These are phyloP conservation scores for Stenurella melanura DNA, from an alignment of 2,888 invertebrate genomes.

Conservation along the genomic window DNA sequence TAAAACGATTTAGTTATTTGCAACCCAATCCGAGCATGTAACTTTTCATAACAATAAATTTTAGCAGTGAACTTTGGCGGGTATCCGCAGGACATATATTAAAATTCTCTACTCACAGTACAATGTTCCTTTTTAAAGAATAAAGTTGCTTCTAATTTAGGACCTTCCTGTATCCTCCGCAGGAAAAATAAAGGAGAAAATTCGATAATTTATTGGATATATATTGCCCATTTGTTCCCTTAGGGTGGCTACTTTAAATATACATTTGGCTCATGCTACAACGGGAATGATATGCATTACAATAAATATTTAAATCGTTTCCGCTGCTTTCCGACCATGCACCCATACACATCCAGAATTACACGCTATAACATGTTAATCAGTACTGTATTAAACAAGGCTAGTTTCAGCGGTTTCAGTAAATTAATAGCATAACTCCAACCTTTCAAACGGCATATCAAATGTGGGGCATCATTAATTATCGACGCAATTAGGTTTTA, in stretches of 20 bases:
- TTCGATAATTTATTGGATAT: slow-evolving; percentile 22
- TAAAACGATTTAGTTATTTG: too few relatives aligned
- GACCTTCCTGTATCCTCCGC: slow-evolving; percentile 9
- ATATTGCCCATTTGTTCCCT: slow-evolving; percentile 33
- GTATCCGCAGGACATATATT: background rate
- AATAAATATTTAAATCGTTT: slow-evolving; percentile 36
- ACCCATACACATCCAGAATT: slow-evolving; percentile 21
- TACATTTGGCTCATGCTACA: background rate
- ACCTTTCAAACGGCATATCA: slow-evolving; percentile 22
- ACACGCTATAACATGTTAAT: slow-evolving; percentile 26
- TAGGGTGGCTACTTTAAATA: slow-evolving; percentile 15
- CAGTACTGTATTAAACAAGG: background rate
- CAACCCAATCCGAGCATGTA: too few relatives aligned
- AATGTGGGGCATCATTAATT: slow-evolving; percentile 24
- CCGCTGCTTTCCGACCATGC: background rate
- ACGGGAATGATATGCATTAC: slow-evolving; percentile 18
- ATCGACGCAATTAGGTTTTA: slow-evolving; percentile 18
- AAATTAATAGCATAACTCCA: slow-evolving; percentile 32
- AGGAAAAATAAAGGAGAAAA: slow-evolving; percentile 28
- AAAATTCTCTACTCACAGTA: slow-evolving; percentile 4
- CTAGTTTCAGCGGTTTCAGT: background rate
- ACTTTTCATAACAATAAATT: background rate
- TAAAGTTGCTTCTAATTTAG: slow-evolving; percentile 21
- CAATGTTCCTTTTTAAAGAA: slow-evolving; percentile 18
- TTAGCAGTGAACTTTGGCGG: background rate